phyloP scores from a whole-genome alignment of 2,888 invertebrate genomes.

The Junonia oenone region DNA sequence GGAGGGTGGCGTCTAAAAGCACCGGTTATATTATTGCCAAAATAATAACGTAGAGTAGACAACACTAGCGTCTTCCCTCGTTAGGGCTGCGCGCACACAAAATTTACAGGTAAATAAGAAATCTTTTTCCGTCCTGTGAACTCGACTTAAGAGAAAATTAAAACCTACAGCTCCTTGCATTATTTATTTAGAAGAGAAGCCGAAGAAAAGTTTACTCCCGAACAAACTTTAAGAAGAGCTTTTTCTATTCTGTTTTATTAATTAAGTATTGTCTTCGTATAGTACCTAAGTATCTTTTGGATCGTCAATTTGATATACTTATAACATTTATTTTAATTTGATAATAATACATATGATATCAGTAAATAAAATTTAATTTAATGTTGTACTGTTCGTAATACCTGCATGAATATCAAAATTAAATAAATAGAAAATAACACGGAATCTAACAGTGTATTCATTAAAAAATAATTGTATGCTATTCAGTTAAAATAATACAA shows the following conservation, averaged over 20 bases:
- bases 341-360: too few relatives aligned
- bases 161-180: constrained; percentile 12
- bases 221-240: neutral
- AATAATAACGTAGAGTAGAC: constrained; percentile 57
- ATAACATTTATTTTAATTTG: too few relatives aligned
- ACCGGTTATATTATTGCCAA: constrained; percentile 66
- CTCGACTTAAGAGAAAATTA: constrained; percentile 13
- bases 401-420: too few relatives aligned
- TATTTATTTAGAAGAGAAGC: constrained; percentile 11
- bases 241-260: neutral
- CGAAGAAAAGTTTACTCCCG: constrained; percentile 10
- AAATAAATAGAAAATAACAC: too few relatives aligned
- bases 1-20: constrained; percentile 48
- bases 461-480: too few relatives aligned
- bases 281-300: too few relatives aligned
- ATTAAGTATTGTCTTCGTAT: neutral
- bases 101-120: constrained; percentile 14
- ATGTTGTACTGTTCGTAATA: too few relatives aligned
- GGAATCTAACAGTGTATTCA: too few relatives aligned
- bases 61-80: constrained; percentile 41
- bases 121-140: constrained; percentile 11
- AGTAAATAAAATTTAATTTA: too few relatives aligned
- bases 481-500: neutral
- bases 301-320: too few relatives aligned
- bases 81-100: constrained; percentile 36